phyloP scores from a whole-genome alignment of 2,888 invertebrate species.

The Cancer borealis region DNA sequence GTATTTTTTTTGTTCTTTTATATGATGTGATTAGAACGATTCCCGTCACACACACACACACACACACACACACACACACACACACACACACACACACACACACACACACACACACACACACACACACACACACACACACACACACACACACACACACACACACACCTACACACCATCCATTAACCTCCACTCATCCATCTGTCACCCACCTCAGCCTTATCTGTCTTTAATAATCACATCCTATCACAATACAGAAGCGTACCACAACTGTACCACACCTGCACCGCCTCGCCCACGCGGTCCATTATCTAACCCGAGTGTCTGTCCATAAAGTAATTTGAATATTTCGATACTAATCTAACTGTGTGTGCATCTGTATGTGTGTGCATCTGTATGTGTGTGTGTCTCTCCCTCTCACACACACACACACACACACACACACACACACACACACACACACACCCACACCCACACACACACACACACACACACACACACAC shows the following conservation, averaged over 20 bases:
- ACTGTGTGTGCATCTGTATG: neutral
- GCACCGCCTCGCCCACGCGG: neutral
- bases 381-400: no score
- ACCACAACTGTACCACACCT: neutral
- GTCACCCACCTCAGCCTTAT: neutral
- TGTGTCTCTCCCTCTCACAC: neutral
- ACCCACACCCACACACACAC: no score
- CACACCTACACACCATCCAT: no score
- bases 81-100: no score
- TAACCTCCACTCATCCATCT: neutral
- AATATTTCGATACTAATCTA: neutral
- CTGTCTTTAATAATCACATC: neutral
- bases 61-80: no score
- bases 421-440: no score
- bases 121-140: neutral
- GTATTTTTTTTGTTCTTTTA: no score
- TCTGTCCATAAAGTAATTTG: neutral
- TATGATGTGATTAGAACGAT: no score
- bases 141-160: neutral
- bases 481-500: no score
- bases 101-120: slow-evolving; percentile 1
- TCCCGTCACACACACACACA: neutral
- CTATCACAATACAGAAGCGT: neutral
- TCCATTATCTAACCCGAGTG: neutral
- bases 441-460: no score